Evolutionary conservation across 2,797 vertebrate species (phyloP).

Genomic region (Heterohyrax brucei): DNA sequence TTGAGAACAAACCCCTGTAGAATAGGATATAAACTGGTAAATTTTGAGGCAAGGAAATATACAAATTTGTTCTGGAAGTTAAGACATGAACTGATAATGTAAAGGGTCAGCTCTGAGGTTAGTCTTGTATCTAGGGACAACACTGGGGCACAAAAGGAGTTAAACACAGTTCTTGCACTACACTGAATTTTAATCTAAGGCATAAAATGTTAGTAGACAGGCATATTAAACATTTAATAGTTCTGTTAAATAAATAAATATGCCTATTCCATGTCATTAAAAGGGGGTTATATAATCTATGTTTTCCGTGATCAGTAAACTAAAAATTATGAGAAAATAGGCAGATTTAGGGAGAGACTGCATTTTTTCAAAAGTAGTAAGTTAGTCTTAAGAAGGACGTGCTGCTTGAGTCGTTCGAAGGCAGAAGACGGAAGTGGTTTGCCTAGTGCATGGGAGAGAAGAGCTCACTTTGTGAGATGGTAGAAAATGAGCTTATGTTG

Average conservation of each 20-base stretch:
- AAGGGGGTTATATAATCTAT: neutral
- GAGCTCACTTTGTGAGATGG: neutral
- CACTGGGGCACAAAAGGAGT: neutral
- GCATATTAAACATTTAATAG: neutral
- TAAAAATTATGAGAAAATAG: neutral
- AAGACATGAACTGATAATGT: neutral
- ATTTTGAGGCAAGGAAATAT: neutral
- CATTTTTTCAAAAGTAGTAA: neutral
- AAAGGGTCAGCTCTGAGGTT: neutral
- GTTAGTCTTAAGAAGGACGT: neutral
- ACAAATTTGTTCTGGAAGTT: slow-evolving; percentile 7
- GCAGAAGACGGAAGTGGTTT: neutral
- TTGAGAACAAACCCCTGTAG: neutral
- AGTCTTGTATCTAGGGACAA: neutral
- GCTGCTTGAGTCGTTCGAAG: neutral
- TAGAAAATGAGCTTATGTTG: neutral
- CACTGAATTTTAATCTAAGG: slow-evolving; percentile 5
- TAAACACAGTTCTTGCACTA: neutral
- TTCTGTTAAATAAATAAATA: neutral
- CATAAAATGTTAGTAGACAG: neutral
- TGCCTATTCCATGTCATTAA: neutral
- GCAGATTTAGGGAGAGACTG: neutral
- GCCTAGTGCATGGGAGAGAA: neutral
- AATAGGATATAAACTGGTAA: neutral
- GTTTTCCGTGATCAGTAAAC: neutral